Evolutionary conservation across 2,797 vertebrate genomes (phyloP), one percentile per base, ranked within the genome.

Genomic region (Chrosomus eos): DNA sequence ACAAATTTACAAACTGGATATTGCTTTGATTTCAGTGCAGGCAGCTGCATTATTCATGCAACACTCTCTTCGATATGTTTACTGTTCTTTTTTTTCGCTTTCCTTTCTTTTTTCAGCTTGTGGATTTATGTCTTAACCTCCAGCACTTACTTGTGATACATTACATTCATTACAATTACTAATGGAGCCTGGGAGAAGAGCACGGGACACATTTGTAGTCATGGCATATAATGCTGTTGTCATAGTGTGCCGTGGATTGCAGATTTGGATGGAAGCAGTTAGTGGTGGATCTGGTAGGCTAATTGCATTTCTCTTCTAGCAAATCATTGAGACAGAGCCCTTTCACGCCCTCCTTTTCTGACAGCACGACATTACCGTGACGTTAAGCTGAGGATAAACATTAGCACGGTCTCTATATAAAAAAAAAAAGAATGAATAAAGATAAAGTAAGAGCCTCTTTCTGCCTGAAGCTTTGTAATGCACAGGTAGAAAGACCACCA

Each of bases 121-220:
- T 85, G 88, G 89, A 90, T 88, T 88, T 88, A 88, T 89, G 85
- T 87, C 83, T 87, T 88, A 90, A 90, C 89, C 88, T 84, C 85
- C 89, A 85, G 86, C 88, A 88, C 82, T 88, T 88, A 90, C 88
- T 88, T 86, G 71, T 90, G 87, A 90, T 90, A 88, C 86, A 88
- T 90, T 88, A 86, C 86, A 86, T 90, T 90, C 87, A 88, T 90
- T 90, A 90, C 80, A 87, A 88, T 88, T 88, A 87, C 89, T 87
- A 88, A 90, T 88, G 88, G 84, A 83, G 86, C 76, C 86, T 85
- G 77, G 67, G 85, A 88, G 84, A 86, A 83, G 76, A 88, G 85
- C 40, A 68, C 64, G 53, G 82, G 85, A 87, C 62, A 81, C 82
- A 86, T 89, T 89, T 89, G 85, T 86, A 87, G 87, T 88, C 87